Base-by-base conservation (phyloP, 2,797 vertebrate genomes). In the Euphonia xanthogaster region DNA sequence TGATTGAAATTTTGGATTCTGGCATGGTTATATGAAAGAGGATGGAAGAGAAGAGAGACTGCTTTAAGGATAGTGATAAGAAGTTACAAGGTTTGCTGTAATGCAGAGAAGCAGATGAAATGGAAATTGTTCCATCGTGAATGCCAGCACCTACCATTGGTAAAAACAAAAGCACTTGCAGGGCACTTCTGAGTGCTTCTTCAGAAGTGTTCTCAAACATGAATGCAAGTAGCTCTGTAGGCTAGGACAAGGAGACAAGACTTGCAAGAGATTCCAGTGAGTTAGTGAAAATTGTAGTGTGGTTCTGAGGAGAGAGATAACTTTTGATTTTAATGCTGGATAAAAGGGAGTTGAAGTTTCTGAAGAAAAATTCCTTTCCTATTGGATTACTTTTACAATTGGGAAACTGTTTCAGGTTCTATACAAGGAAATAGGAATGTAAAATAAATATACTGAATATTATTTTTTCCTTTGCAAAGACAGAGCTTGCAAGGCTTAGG, bases 1-100 rank as follows among this genome's bases (percentile, higher is more conserved):
- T 48, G 54, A 14, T 3, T 90, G 63, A 92, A 94, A 84, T 92
- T 92, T 72, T 77, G 47, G 44, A 79, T 88, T 82, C 62, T 1
- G 3, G 14, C 21, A 44, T 54, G 61, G 62, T 66, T 85, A 55
- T 31, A 73, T 57, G 39, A 83, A 89, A 90, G 55, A 75, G 5
- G 25, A 51, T 62, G 45, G 68, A 80, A 78, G 42, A 75, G n/a
- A 83, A 80, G 42, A 78, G 30, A 92, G 20, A 50, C 48, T 39
- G 37, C 30, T 95, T 87, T 67, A 80, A 86, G 31, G 35, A 47
- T 16, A 42, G 45, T 12, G 75, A 74, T 91, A 83, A 85, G 72
- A 79, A 91, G 65, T 35, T 61, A 24, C 45, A 76, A 66, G 21
- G 37, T 31, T 94, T 80, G 6, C 60, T 86, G 25, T 74, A 83